A percentile compares a stretch with the other conserved stretches of the same genome.
These are phyloP conservation scores for Aporophyla lueneburgensis DNA, from an alignment of 2,888 invertebrate genomes.

Conservation along the genomic window DNA sequence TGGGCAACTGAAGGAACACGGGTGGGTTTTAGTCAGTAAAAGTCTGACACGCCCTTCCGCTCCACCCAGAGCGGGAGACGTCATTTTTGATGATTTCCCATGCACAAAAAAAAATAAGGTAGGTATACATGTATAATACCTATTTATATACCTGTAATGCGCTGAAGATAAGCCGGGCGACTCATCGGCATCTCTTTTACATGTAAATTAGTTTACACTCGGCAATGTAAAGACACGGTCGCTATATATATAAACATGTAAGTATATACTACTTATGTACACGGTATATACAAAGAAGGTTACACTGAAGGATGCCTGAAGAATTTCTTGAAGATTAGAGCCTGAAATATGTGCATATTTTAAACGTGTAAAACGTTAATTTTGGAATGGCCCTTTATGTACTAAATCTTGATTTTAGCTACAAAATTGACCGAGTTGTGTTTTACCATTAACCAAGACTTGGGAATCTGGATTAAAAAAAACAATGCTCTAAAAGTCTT, in stretches of 20 bases:
- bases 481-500: too few species aligned
- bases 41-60: too few species aligned
- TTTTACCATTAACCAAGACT: too few species aligned
- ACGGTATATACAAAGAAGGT: constrained; percentile 22
- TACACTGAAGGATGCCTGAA: constrained; percentile 22
- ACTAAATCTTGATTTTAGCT: neutral
- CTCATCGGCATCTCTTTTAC: constrained; percentile 47
- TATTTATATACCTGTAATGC: constrained; percentile 17
- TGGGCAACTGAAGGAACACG: too few species aligned
- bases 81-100: too few species aligned
- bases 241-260: constrained; percentile 25
- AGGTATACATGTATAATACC: constrained; percentile 1
- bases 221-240: constrained; percentile 29
- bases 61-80: too few species aligned
- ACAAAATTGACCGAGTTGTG: too few species aligned
- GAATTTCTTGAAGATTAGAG: constrained; percentile 11
- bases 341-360: constrained; percentile 8
- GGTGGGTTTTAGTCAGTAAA: too few species aligned
- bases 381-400: neutral
- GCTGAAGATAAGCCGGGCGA: constrained; percentile 45
- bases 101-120: too few species aligned
- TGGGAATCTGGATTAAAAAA: too few species aligned
- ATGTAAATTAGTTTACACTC: constrained; percentile 67
- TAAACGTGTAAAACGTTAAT: neutral
- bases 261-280: constrained; percentile 16